phyloP scores from a whole-genome alignment of 2,888 invertebrate species.

The Lasioglossum zephyrum region DNA sequence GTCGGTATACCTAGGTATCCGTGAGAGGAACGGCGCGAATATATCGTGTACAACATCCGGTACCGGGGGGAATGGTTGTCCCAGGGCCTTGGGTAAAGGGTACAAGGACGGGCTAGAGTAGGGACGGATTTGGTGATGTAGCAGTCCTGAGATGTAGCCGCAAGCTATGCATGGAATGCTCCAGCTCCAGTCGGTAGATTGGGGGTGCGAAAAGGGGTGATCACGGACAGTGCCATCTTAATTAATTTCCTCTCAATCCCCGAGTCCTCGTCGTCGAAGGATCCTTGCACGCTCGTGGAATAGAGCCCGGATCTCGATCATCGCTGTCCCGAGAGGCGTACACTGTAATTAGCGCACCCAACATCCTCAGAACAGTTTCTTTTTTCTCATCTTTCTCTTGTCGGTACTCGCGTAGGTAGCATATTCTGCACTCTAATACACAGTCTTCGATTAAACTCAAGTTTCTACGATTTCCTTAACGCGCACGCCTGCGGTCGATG shows the following conservation, averaged over 20 bases:
- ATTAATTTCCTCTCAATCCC: slow-evolving; percentile 71
- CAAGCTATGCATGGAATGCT: slow-evolving; percentile 76
- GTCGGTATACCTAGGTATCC: slow-evolving; percentile 12
- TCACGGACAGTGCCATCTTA: slow-evolving; percentile 66
- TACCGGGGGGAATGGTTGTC: slow-evolving; percentile 70
- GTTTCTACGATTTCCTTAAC: neutral
- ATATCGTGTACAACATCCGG: slow-evolving; percentile 73
- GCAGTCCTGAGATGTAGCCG: slow-evolving; percentile 71
- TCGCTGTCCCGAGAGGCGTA: neutral
- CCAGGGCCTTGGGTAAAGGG: slow-evolving; percentile 65
- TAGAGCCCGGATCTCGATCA: slow-evolving; percentile 16
- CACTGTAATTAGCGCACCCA: slow-evolving; percentile 21
- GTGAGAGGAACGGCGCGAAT: slow-evolving; percentile 54
- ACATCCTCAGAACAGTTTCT: no score
- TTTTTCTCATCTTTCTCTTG: neutral
- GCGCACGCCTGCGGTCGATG: neutral
- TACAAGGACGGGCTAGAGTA: slow-evolving; percentile 59
- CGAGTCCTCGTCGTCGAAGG: slow-evolving; percentile 41
- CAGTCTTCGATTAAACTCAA: neutral
- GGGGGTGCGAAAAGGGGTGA: slow-evolving; percentile 70
- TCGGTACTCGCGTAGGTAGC: neutral
- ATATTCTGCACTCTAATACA: neutral
- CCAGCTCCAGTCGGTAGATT: slow-evolving; percentile 55
- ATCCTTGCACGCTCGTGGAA: slow-evolving; percentile 34
- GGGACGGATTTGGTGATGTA: slow-evolving; percentile 75